A percentile compares a stretch with the other conserved stretches of the same genome.
These are phyloP conservation scores for Xenops minutus DNA, from an alignment of 2,797 vertebrate genomes.

Conservation along the genomic window DNA sequence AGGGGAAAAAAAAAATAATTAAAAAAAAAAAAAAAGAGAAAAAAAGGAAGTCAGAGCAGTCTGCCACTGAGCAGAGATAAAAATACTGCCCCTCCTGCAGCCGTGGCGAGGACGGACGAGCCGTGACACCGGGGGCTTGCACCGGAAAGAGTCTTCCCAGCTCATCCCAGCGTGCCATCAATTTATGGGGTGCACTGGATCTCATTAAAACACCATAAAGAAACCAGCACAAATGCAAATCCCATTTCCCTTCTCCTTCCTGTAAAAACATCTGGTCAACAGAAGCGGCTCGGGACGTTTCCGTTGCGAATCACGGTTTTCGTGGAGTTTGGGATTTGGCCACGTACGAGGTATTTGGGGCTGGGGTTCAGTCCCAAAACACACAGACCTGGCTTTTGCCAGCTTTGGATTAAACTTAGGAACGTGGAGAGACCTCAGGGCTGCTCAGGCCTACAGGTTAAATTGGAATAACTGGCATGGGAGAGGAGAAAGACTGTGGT, in stretches of 20 bases:
- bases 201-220: conserved; percentile 40
- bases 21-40: neutral
- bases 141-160: neutral
- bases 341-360: rapidly evolving
- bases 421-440: neutral
- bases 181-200: neutral
- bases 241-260: conserved; percentile 51
- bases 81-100: neutral
- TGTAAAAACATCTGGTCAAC: conserved; percentile 58
- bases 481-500: neutral
- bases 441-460: rapidly evolving
- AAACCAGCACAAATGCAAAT: conserved; percentile 24
- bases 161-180: neutral
- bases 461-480: rapidly evolving
- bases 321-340: neutral
- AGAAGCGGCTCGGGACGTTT: conserved; percentile 20
- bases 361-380: neutral
- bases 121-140: neutral
- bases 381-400: neutral
- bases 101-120: neutral
- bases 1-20: neutral
- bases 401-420: neutral
- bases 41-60: conserved; percentile 43
- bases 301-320: neutral
- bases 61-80: conserved; percentile 33